phyloP scores from a whole-genome alignment of 2,113 vertebrate genomes.

The Gallinago jamesoni region DNA sequence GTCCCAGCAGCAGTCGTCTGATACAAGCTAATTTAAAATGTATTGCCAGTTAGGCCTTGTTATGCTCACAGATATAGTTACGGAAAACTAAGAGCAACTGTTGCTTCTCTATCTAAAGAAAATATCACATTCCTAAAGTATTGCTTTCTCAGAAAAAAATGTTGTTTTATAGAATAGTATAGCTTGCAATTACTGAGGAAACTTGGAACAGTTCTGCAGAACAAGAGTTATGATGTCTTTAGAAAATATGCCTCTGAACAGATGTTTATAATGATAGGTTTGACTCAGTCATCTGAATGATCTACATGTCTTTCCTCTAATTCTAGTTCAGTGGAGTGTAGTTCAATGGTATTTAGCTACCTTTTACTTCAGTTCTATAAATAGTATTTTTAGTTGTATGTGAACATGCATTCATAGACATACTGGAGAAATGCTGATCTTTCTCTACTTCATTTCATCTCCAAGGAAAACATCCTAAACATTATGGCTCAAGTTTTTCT shows the following conservation, averaged over 20 bases:
- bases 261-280: neutral
- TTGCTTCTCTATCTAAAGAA: neutral
- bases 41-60: neutral
- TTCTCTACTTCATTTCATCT: neutral
- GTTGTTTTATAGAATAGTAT: neutral
- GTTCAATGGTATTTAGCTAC: neutral
- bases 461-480: neutral
- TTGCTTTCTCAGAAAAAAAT: neutral
- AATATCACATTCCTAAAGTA: neutral
- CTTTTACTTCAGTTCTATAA: neutral
- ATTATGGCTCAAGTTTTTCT: neutral
- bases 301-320: neutral
- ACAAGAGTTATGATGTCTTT: neutral
- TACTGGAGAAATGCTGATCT: neutral
- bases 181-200: neutral
- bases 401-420: neutral
- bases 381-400: neutral
- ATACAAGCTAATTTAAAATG: neutral
- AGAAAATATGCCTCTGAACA: neutral
- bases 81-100: neutral
- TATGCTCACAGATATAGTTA: neutral
- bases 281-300: neutral
- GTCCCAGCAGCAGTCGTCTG: neutral
- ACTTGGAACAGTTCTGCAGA: neutral
- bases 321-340: neutral